phyloP scores from a whole-genome alignment of 2,797 vertebrate genomes.

The Carapus acus region DNA sequence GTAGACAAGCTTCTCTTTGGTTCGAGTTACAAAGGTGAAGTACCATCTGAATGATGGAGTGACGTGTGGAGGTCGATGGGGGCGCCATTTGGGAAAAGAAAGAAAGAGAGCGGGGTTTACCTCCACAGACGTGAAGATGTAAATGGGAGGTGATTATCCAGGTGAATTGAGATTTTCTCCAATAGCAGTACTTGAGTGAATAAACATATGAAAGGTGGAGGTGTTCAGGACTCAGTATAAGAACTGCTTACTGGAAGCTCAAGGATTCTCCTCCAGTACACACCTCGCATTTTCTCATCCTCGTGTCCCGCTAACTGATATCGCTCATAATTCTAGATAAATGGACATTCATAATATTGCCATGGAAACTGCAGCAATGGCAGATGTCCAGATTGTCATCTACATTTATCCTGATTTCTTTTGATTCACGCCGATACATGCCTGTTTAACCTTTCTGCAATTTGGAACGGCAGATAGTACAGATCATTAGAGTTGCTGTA shows the following conservation, averaged over 20 bases:
- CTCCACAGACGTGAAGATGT: not conserved
- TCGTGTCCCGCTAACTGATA: not conserved
- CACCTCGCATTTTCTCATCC: not conserved
- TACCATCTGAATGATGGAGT: conserved; percentile 1
- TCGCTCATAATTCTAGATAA: not conserved
- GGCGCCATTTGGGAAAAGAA: not conserved
- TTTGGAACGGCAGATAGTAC: not conserved
- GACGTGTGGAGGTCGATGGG: not conserved
- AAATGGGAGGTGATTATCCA: not conserved
- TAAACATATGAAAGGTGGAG: too few relatives aligned
- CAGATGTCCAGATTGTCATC: not conserved
- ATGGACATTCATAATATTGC: conserved; percentile 13
- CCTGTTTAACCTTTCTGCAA: not conserved
- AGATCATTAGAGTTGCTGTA: not conserved
- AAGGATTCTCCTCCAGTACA: not conserved
- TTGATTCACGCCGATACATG: not conserved
- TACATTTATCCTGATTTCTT: not conserved
- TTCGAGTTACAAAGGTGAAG: conserved; percentile 14
- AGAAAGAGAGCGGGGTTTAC: not conserved
- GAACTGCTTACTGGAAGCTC: too few relatives aligned
- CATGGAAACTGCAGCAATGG: conserved; percentile 10
- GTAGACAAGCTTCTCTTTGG: conserved; percentile 8
- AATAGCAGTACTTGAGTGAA: too few relatives aligned
- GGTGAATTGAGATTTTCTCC: too few relatives aligned
- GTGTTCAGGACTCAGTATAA: too few relatives aligned